These are phyloP conservation scores for Oligia strigilis DNA, from an alignment of 2,888 invertebrate species.

Conservation along the genomic window DNA sequence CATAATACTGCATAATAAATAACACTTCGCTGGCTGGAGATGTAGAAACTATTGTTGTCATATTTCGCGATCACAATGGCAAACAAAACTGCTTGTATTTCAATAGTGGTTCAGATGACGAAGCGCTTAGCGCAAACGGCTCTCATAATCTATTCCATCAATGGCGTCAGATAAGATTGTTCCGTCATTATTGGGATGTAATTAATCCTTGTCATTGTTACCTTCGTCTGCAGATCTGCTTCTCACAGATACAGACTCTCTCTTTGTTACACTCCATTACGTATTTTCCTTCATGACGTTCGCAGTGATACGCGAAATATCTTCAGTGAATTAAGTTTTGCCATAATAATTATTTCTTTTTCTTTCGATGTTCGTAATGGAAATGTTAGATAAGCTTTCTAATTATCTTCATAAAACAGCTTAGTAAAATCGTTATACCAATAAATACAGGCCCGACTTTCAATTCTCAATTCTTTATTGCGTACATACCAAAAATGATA, in stretches of 20 bases:
- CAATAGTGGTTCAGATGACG: slow-evolving; percentile 72
- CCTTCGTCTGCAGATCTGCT: slow-evolving; percentile 80
- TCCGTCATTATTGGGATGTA: slow-evolving; percentile 83
- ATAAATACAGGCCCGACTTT: slow-evolving; percentile 11
- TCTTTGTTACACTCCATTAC: slow-evolving; percentile 69
- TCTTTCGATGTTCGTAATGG: slow-evolving; percentile 24
- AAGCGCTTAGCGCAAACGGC: slow-evolving; percentile 72
- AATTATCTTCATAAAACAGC: background rate
- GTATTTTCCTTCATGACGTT: slow-evolving; percentile 67
- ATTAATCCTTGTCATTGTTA: slow-evolving; percentile 86
- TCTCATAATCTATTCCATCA: slow-evolving; percentile 79
- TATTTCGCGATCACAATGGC: slow-evolving; percentile 60
- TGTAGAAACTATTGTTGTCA: slow-evolving; percentile 65
- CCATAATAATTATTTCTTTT: background rate
- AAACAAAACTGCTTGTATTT: slow-evolving; percentile 63
- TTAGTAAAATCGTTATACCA: slow-evolving; percentile 6
- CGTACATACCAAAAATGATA: too few relatives aligned
- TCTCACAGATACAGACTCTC: slow-evolving; percentile 70
- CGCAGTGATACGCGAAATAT: slow-evolving; percentile 57
- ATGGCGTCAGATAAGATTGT: slow-evolving; percentile 82
- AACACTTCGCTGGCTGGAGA: slow-evolving; percentile 54
- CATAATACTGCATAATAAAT: slow-evolving; percentile 62
- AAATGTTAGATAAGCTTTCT: background rate
- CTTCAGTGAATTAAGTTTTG: slow-evolving; percentile 49
- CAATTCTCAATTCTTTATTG: too few relatives aligned